Conservation (phyloP, 2,888 invertebrate species). For the Hydropsyche betteni region DNA sequence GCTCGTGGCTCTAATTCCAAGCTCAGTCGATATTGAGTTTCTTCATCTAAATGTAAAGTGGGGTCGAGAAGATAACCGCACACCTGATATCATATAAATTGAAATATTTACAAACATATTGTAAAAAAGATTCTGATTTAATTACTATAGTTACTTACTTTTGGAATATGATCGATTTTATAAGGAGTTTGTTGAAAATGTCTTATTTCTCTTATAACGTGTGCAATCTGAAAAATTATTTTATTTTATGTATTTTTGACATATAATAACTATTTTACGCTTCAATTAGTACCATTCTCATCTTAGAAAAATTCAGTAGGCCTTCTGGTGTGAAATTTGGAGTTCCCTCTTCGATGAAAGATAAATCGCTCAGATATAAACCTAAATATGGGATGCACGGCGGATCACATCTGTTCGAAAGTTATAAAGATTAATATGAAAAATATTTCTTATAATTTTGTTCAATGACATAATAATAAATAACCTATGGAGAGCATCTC, state of each 20-base stretch:
- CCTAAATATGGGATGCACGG: constrained; percentile 89
- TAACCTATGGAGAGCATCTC: constrained; percentile 82
- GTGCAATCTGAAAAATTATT: constrained; percentile 77
- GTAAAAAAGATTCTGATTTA: too few relatives aligned
- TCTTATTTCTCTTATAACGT: constrained; percentile 90
- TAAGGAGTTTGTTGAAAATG: constrained; percentile 92
- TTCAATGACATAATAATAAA: background rate
- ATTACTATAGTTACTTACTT: constrained; percentile 64
- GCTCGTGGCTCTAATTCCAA: constrained; percentile 85
- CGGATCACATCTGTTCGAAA: constrained; percentile 76
- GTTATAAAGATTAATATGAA: constrained; percentile 4
- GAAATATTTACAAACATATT: too few relatives aligned
- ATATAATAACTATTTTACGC: background rate
- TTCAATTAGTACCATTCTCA: constrained; percentile 81
- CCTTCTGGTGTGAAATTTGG: constrained; percentile 90
- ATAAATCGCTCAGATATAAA: constrained; percentile 88
- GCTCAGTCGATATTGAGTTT: constrained; percentile 82
- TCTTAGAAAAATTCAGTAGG: constrained; percentile 91
- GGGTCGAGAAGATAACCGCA: constrained; percentile 81
- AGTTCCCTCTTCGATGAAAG: constrained; percentile 93
- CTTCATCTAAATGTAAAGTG: constrained; percentile 79
- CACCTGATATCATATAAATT: constrained; percentile 55
- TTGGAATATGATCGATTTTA: constrained; percentile 85
- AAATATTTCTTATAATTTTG: background rate
- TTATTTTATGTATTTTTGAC: constrained; percentile 9